phyloP scores from a whole-genome alignment of 2,113 vertebrate genomes.

The Ornithorhynchus anatinus region DNA sequence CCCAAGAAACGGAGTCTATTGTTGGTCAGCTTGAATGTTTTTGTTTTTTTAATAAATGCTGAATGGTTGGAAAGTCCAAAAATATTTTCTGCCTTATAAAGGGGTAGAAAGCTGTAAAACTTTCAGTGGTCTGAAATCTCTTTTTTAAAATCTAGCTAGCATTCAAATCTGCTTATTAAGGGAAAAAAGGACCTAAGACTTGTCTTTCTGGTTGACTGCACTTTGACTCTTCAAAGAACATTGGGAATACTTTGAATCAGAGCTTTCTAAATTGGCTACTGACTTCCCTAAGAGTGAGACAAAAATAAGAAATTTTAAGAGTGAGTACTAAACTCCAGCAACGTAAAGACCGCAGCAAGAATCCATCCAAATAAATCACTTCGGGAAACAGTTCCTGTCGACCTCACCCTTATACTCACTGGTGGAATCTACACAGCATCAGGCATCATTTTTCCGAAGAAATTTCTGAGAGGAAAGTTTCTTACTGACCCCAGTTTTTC shows the following conservation, averaged over 20 bases:
- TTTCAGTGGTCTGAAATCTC: constrained; percentile 19
- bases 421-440: no score
- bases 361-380: not conserved
- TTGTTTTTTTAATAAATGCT: constrained; percentile 18
- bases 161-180: constrained; percentile 16
- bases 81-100: constrained; percentile 26
- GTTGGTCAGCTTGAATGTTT: constrained; percentile 27
- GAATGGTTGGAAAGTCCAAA: constrained; percentile 31
- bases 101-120: not conserved
- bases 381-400: no score
- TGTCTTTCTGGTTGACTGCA: not conserved
- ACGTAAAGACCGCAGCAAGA: not conserved
- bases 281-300: constrained; percentile 21
- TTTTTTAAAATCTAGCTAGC: not conserved
- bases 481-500: no score
- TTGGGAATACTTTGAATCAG: no score
- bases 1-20: constrained; percentile 1
- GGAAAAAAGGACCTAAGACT: not conserved
- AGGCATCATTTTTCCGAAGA: no score
- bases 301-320: constrained; percentile 18
- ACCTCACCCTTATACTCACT: no score
- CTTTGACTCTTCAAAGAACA: no score
- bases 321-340: not conserved
- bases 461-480: no score
- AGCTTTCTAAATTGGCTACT: constrained; percentile 3